Conservation (phyloP, 2,888 invertebrate genomes). For the Ochropleura plecta region DNA sequence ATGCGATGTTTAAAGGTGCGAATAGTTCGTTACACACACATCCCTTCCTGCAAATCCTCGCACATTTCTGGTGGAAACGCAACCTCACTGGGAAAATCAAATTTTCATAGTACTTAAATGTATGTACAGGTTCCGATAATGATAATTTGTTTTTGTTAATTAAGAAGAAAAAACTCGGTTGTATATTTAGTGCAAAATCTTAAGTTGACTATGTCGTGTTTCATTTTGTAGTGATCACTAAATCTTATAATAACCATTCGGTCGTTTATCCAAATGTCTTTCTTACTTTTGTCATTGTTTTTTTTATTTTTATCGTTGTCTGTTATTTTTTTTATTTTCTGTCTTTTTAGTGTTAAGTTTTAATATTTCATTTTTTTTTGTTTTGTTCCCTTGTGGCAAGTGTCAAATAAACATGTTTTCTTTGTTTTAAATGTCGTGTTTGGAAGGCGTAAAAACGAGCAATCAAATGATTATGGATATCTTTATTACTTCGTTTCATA, state of each 20-base stretch:
- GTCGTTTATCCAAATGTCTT: not conserved
- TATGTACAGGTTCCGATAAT: constrained; percentile 27
- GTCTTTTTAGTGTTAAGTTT: too few relatives aligned
- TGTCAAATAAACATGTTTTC: too few relatives aligned
- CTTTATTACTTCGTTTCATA: not conserved
- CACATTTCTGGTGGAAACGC: not conserved
- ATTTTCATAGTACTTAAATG: constrained; percentile 52
- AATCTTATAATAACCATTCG: not conserved
- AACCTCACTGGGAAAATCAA: constrained; percentile 51
- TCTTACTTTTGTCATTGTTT: too few relatives aligned
- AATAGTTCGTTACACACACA: not conserved
- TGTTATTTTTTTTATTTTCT: too few relatives aligned
- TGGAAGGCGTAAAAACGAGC: too few relatives aligned
- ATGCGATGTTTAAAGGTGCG: not conserved
- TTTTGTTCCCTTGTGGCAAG: too few relatives aligned
- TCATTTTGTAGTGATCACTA: not conserved
- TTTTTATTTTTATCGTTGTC: too few relatives aligned
- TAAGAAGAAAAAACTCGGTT: not conserved
- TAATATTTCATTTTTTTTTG: too few relatives aligned
- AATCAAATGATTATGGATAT: too few relatives aligned
- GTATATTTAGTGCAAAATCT: not conserved
- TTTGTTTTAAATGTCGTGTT: too few relatives aligned
- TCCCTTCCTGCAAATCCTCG: not conserved
- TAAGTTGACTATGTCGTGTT: not conserved
- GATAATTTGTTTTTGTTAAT: not conserved